A percentile compares a stretch with the other conserved stretches of the same genome.
phyloP scores from a whole-genome alignment of 2,888 invertebrate species.

The Lacanobia oleracea region DNA sequence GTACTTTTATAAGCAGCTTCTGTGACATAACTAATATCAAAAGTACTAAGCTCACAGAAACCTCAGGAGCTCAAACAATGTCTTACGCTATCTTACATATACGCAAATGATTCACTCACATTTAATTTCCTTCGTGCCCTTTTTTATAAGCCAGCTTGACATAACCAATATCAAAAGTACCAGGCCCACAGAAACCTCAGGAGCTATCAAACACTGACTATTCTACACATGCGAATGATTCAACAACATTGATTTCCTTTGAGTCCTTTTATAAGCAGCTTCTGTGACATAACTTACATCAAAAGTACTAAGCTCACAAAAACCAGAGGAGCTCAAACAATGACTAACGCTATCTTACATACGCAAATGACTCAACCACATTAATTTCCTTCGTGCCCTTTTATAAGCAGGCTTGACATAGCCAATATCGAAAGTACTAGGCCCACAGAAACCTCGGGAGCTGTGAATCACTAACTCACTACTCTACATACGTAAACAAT shows the following conservation, averaged over 20 bases:
- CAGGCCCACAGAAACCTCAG: background rate
- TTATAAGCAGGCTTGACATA: background rate
- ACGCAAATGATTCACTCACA: too few species aligned
- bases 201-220: background rate
- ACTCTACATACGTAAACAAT: background rate
- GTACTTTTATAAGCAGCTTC: background rate
- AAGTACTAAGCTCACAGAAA: too few species aligned
- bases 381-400: too few species aligned
- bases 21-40: too few species aligned
- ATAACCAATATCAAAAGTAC: constrained; percentile 4
- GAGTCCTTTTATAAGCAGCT: background rate
- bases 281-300: too few species aligned
- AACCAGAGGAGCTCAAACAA: too few species aligned
- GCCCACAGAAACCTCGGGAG: background rate
- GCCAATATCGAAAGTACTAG: constrained; percentile 7
- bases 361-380: too few species aligned
- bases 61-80: too few species aligned
- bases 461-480: background rate
- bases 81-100: too few species aligned
- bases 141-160: background rate
- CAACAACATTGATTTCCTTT: background rate
- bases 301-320: too few species aligned
- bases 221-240: background rate
- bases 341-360: too few species aligned
- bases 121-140: too few species aligned